Evolutionary conservation across 2,113 vertebrate species (phyloP).

Genomic region (Oreochromis spilurus): DNA sequence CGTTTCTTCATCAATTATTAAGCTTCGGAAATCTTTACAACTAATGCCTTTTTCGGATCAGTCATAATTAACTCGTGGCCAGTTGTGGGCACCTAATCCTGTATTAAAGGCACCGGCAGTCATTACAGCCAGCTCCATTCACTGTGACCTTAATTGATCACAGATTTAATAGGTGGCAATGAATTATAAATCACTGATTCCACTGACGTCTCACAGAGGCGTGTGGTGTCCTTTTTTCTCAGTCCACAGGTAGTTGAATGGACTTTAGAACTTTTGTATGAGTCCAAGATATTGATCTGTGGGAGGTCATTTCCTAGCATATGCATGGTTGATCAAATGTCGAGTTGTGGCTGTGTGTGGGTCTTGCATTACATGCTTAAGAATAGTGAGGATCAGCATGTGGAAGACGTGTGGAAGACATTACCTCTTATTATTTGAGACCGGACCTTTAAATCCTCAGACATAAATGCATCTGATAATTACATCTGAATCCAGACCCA

Average conservation of each 20-base stretch:
- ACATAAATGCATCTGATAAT: neutral
- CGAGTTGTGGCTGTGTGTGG: neutral
- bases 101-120: neutral
- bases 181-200: conserved; percentile 56
- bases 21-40: conserved; percentile 35
- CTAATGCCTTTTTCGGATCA: neutral
- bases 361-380: neutral
- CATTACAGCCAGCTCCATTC: neutral
- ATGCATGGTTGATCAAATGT: conserved; percentile 31
- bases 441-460: neutral
- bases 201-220: conserved; percentile 7
- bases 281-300: conserved; percentile 25
- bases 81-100: neutral
- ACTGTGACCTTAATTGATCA: conserved; percentile 32
- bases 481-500: neutral
- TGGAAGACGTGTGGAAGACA: neutral
- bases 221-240: conserved; percentile 13
- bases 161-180: conserved; percentile 33
- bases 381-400: neutral
- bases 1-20: conserved; percentile 52
- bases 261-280: conserved; percentile 5
- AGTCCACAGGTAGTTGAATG: conserved; percentile 23
- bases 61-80: conserved; percentile 5
- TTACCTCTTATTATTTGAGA: neutral
- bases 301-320: conserved; percentile 1